Base-by-base conservation (phyloP, 1,140 invertebrate genomes). In the Drosophila truncata region DNA sequence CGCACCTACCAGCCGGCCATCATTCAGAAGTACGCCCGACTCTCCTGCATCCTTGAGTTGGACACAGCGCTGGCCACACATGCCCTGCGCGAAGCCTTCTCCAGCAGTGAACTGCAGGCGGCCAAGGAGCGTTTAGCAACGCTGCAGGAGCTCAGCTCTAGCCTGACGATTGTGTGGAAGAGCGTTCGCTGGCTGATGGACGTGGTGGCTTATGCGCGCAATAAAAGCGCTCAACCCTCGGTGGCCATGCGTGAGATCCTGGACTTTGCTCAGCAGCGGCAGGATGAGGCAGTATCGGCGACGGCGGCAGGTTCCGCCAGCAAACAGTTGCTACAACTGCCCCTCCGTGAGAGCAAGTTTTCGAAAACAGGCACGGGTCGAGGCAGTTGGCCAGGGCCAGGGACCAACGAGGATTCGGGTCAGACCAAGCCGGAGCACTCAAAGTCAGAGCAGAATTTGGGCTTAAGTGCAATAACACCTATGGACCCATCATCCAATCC, bases 121-220 rank as follows among this genome's bases (percentile, higher is more conserved):
- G 97, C 98, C 10, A 98, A 97, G 92, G 96, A 98, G 73, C 95
- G 97, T 39, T 93, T 99, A 13, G 94, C 95, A 2, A 96, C 96
- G 80, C 93, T 99, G 18, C 96, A 98, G 88, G 96, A 97, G 58
- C 94, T 98, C 6, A 97, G 98, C 90, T 93, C 95, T 2, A 96
- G 96, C 82, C 93, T 98, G 13, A 98, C 98, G 78, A 91, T 94
- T 0, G 95, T 97, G 2, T 99, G 98, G 98, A 98, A 98, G 91
- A 96, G 96, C 25, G 96, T 97, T 4, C 95, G 99, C 14, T 99
- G 98, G 98, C 94, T 99, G 1, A 97, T 98, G 95, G 98, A 99
- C 83, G 96, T 98, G 4, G 97, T 99, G 41, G 96, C 97, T 1
- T 98, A 98, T 91, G 98, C 98, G 2, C 94, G 98, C 61, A 98